Conservation (phyloP, 2,113 vertebrate genomes). For the Rhinoderma darwinii region DNA sequence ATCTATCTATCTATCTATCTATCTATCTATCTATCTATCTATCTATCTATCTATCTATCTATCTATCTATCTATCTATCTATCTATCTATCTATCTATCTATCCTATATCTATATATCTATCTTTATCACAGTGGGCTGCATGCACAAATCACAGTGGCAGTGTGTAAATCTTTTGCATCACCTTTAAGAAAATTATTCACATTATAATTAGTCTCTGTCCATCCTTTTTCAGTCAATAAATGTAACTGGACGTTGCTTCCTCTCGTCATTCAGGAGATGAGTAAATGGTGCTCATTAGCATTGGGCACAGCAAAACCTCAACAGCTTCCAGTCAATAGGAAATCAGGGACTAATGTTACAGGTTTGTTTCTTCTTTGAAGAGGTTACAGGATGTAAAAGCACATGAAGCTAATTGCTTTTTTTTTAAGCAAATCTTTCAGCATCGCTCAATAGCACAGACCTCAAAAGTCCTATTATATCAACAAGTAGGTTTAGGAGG, state of each 20-base stretch:
- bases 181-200: conserved; percentile 29
- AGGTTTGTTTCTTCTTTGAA: conserved; percentile 40
- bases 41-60: background rate
- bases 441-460: background rate
- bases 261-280: conserved; percentile 46
- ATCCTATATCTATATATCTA: background rate
- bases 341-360: conserved; percentile 48
- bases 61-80: background rate
- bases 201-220: conserved; percentile 46
- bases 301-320: conserved; percentile 41
- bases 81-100: background rate
- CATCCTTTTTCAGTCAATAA: conserved; percentile 43
- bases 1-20: background rate
- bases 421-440: background rate
- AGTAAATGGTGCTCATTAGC: conserved; percentile 54
- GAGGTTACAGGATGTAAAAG: conserved; percentile 48
- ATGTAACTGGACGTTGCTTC: background rate
- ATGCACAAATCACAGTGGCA: background rate
- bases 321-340: conserved; percentile 48
- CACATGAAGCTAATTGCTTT: conserved; percentile 15
- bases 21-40: background rate
- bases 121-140: no score
- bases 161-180: background rate
- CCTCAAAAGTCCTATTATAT: background rate
- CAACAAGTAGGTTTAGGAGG: background rate